Conservation (phyloP, 2,888 invertebrate species). For the Achlya flavicornis region DNA sequence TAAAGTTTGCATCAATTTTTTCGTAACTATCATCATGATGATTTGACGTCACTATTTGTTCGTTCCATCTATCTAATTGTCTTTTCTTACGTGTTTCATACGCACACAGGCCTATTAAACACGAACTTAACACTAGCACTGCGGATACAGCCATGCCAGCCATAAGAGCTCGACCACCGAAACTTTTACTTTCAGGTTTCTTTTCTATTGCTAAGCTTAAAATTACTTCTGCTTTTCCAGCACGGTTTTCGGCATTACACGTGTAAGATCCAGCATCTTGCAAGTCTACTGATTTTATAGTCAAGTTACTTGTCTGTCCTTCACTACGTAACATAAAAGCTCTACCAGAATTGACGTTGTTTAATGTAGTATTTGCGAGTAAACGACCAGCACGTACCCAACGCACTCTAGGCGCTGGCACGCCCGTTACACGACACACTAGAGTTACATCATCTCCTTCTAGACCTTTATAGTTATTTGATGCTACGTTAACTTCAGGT, state of each 20-base stretch:
- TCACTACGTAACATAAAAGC: constrained; percentile 87
- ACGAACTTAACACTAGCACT: constrained; percentile 86
- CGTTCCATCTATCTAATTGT: constrained; percentile 79
- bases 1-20: constrained; percentile 90
- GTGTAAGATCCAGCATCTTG: constrained; percentile 91
- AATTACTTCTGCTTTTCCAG: constrained; percentile 89
- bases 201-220: constrained; percentile 89
- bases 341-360: constrained; percentile 79
- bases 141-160: constrained; percentile 88
- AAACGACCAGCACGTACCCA: constrained; percentile 89
- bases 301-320: constrained; percentile 88
- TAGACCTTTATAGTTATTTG: constrained; percentile 85
- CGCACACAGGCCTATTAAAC: constrained; percentile 87
- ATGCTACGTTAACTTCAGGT: constrained; percentile 86
- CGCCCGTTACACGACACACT: constrained; percentile 87
- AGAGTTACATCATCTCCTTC: constrained; percentile 90
- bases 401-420: constrained; percentile 88
- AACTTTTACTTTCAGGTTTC: constrained; percentile 84
- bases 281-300: constrained; percentile 88
- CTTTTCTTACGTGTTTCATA: constrained; percentile 86
- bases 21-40: constrained; percentile 88
- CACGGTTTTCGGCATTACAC: constrained; percentile 92
- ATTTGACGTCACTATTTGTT: constrained; percentile 77
- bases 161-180: constrained; percentile 85
- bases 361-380: constrained; percentile 84